A percentile compares a stretch with the other conserved stretches of the same genome.
Conservation (phyloP, 1,140 invertebrate genomes). For the Drosophila auraria region DNA sequence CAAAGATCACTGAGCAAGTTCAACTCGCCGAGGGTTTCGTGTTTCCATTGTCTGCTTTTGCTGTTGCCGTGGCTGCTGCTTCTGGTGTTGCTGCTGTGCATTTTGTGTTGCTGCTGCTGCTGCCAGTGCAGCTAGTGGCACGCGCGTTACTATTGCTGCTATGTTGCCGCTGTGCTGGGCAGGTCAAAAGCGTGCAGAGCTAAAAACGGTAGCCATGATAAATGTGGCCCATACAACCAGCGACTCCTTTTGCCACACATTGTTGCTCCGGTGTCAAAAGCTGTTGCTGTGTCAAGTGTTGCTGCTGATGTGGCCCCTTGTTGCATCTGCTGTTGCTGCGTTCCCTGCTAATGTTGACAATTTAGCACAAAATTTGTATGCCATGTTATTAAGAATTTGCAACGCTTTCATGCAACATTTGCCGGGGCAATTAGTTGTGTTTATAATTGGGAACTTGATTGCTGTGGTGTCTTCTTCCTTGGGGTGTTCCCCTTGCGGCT, state of each 20-base stretch:
- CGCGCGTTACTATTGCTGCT: constrained; percentile 40
- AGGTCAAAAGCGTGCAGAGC: constrained; percentile 78
- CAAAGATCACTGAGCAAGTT: constrained; percentile 67
- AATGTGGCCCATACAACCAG: constrained; percentile 37
- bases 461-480: constrained; percentile 19
- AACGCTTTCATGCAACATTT: constrained; percentile 75
- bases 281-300: constrained; percentile 34
- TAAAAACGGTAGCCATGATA: constrained; percentile 72
- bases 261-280: constrained; percentile 29
- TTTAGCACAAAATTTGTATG: constrained; percentile 78
- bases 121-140: constrained; percentile 17
- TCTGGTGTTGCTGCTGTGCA: constrained; percentile 23
- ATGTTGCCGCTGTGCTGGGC: constrained; percentile 41
- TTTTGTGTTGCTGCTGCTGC: constrained; percentile 21
- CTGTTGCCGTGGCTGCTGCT: neutral
- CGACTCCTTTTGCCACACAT: constrained; percentile 19
- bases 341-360: constrained; percentile 73
- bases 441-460: constrained; percentile 76
- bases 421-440: constrained; percentile 71
- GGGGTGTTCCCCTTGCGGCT: constrained; percentile 10
- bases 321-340: neutral
- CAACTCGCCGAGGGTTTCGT: constrained; percentile 36
- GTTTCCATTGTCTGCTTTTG: constrained; percentile 31
- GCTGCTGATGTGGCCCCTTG: constrained; percentile 2
- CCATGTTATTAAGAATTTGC: constrained; percentile 74